phyloP scores from a whole-genome alignment of 2,888 invertebrate species.

The Drosophila stalkeri region DNA sequence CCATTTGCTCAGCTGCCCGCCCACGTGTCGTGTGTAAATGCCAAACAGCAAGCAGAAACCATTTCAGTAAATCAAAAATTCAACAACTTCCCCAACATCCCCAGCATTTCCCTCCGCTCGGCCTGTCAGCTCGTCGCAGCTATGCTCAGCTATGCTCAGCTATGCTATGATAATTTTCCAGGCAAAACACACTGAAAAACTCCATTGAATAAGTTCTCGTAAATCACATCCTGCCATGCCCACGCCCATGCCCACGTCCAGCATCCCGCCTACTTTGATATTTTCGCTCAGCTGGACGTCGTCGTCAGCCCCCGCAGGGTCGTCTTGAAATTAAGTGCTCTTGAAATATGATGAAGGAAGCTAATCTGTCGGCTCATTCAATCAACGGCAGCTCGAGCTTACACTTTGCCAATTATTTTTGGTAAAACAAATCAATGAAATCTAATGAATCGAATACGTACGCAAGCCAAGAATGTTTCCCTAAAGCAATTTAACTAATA shows the following conservation, averaged over 20 bases:
- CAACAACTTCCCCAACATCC: neutral
- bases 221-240: conserved; percentile 50
- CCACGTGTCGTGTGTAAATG: conserved; percentile 40
- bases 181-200: conserved; percentile 51
- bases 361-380: conserved; percentile 63
- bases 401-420: conserved; percentile 62
- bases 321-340: conserved; percentile 55
- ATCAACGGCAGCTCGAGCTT: conserved; percentile 42
- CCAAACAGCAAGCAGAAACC: conserved; percentile 38
- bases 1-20: conserved; percentile 46
- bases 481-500: neutral
- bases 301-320: conserved; percentile 16
- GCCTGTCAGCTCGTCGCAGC: conserved; percentile 33
- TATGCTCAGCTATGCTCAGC: neutral
- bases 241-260: neutral
- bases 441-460: conserved; percentile 43
- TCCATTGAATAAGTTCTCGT: conserved; percentile 58
- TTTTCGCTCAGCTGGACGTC: conserved; percentile 26
- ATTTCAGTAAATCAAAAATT: conserved; percentile 35
- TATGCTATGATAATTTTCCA: conserved; percentile 61
- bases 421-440: conserved; percentile 66
- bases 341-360: conserved; percentile 68
- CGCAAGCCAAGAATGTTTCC: neutral
- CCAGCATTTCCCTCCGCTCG: neutral
- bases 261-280: neutral